phyloP scores from a whole-genome alignment of 2,113 vertebrate genomes.

The Macrotus californicus region DNA sequence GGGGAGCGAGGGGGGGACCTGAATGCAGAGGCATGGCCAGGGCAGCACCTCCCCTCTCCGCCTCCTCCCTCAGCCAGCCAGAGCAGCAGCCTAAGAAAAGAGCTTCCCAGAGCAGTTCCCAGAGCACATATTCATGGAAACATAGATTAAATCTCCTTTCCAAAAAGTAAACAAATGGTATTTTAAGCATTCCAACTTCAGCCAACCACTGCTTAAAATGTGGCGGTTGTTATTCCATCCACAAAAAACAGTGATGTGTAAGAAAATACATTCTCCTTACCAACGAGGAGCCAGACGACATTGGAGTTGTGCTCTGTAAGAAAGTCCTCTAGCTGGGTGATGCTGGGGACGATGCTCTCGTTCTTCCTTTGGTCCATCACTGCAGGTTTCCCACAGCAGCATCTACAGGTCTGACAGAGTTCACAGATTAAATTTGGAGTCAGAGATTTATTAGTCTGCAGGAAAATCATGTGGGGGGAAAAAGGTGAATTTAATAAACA shows the following conservation, averaged over 20 bases:
- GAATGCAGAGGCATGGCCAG: neutral
- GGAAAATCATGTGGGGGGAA: neutral
- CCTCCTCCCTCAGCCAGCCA: neutral
- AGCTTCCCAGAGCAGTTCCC: neutral
- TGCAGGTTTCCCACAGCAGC: slow-evolving; percentile 58
- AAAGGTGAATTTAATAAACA: neutral
- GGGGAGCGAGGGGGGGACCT: neutral
- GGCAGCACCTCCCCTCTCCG: neutral
- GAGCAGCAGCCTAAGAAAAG: neutral
- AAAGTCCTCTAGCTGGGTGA: slow-evolving; percentile 90
- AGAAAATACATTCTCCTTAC: slow-evolving; percentile 78
- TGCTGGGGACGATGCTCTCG: slow-evolving; percentile 90
- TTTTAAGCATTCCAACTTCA: neutral
- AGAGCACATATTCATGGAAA: slow-evolving; percentile 23
- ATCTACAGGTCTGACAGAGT: slow-evolving; percentile 64
- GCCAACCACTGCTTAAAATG: slow-evolving; percentile 22
- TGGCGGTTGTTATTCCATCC: neutral
- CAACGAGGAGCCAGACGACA: slow-evolving; percentile 97
- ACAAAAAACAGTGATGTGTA: neutral
- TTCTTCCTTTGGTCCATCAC: slow-evolving; percentile 87
- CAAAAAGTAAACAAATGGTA: neutral
- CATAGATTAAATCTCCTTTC: neutral
- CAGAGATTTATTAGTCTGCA: neutral
- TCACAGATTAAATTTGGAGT: slow-evolving; percentile 35
- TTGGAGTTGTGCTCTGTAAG: slow-evolving; percentile 95